A percentile compares a stretch with the other conserved stretches of the same genome.
These are phyloP conservation scores for Pomatostomus ruficeps DNA, from an alignment of 2,113 vertebrate genomes.

Conservation along the genomic window DNA sequence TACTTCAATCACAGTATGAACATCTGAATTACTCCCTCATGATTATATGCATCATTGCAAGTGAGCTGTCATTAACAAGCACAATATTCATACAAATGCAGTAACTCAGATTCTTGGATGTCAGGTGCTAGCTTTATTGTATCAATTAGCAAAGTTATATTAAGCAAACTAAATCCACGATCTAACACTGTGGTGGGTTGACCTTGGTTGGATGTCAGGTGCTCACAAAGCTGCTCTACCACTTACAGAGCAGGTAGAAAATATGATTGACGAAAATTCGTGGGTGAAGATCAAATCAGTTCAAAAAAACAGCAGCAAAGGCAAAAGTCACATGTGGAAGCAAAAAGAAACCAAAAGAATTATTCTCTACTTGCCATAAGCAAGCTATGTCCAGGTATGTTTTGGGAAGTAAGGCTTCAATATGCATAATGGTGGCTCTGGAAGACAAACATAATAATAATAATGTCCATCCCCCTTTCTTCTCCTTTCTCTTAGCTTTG, in stretches of 20 bases:
- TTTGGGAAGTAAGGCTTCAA: background rate
- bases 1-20: background rate
- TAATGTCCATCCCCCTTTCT: background rate
- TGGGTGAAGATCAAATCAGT: background rate
- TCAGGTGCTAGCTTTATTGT: background rate
- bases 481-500: background rate
- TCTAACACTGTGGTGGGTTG: background rate
- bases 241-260: background rate
- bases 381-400: rapidly evolving
- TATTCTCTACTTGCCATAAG: background rate
- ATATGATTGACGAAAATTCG: background rate
- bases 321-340: background rate
- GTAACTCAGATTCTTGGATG: background rate
- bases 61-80: background rate
- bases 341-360: background rate
- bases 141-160: background rate
- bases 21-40: background rate
- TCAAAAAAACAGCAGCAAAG: background rate
- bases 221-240: background rate
- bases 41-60: background rate
- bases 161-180: background rate
- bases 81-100: background rate
- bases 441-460: background rate
- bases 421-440: background rate
- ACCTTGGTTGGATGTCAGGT: background rate